Conservation (phyloP, 64 coral and sea anemone species). For the Montipora capricornis region DNA sequence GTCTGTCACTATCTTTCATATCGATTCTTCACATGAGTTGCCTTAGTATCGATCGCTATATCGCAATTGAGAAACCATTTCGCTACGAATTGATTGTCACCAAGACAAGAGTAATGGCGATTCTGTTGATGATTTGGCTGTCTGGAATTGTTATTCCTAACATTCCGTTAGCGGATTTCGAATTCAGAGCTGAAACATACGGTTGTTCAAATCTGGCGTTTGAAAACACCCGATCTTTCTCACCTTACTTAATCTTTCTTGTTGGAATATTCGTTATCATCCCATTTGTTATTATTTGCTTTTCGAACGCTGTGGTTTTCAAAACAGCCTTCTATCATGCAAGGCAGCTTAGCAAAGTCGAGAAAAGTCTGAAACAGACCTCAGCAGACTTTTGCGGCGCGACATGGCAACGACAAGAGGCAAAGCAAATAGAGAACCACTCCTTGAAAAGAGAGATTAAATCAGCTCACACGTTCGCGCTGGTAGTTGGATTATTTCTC, state of each 20-base stretch:
- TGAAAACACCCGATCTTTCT: background rate
- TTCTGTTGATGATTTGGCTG: conserved; percentile 71
- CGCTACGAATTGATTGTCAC: conserved; percentile 75
- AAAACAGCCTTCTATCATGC: conserved; percentile 76
- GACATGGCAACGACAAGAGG: background rate
- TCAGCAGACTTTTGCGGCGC: background rate
- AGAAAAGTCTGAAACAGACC: conserved; percentile 46
- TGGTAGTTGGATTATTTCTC: conserved; percentile 82
- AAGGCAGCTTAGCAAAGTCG: conserved; percentile 51
- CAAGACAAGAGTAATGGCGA: conserved; percentile 36
- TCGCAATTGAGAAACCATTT: conserved; percentile 90
- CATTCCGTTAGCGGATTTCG: conserved; percentile 68
- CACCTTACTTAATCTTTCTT: conserved; percentile 75
- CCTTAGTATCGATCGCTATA: conserved; percentile 89
- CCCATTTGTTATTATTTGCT: conserved; percentile 76
- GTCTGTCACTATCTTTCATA: conserved; percentile 72
- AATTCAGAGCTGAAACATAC: conserved; percentile 78
- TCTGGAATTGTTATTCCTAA: conserved; percentile 58
- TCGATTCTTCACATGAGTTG: conserved; percentile 90
- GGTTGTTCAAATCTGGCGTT: conserved; percentile 55
- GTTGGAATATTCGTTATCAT: conserved; percentile 62
- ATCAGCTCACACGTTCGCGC: conserved; percentile 82
- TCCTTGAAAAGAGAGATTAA: conserved; percentile 83
- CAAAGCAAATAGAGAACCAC: background rate
- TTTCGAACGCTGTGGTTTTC: conserved; percentile 79